Evolutionary conservation across 2,888 invertebrate species (phyloP).

Genomic region (Ditula angustiorana): DNA sequence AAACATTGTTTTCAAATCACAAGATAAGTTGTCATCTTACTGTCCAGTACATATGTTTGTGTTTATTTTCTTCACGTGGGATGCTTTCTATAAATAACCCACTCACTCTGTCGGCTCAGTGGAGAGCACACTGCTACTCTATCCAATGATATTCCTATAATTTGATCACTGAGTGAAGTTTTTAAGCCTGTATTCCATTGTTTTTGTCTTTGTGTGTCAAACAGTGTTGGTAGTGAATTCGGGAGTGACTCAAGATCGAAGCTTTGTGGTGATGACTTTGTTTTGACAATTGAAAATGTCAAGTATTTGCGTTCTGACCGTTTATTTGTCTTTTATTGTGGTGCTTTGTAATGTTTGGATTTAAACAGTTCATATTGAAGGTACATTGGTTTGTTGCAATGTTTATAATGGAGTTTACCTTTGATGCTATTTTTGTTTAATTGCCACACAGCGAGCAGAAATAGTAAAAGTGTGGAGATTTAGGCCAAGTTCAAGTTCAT

Average conservation of each 20-base stretch:
- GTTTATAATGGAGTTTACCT: slow-evolving; percentile 7
- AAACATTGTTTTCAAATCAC: not conserved
- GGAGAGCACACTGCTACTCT: slow-evolving; percentile 34
- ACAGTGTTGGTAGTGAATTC: slow-evolving; percentile 43
- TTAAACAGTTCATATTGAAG: slow-evolving; percentile 68
- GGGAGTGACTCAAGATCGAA: slow-evolving; percentile 45
- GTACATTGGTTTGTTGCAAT: slow-evolving; percentile 47
- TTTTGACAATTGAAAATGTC: slow-evolving; percentile 55
- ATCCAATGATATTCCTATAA: slow-evolving; percentile 29
- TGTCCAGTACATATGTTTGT: slow-evolving; percentile 51
- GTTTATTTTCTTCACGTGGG: slow-evolving; percentile 70
- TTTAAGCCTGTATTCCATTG: slow-evolving; percentile 31
- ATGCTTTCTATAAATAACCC: slow-evolving; percentile 75
- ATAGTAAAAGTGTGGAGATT: slow-evolving; percentile 28
- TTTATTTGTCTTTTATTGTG: slow-evolving; percentile 46
- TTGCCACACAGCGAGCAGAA: slow-evolving; percentile 17
- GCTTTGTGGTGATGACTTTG: slow-evolving; percentile 44
- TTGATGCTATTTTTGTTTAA: slow-evolving; percentile 34
- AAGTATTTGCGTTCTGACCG: slow-evolving; percentile 43
- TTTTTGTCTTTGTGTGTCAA: slow-evolving; percentile 40
- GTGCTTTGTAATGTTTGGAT: slow-evolving; percentile 65
- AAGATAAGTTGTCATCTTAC: slow-evolving; percentile 17
- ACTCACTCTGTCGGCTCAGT: slow-evolving; percentile 54
- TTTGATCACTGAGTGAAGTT: slow-evolving; percentile 34
- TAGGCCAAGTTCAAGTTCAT: slow-evolving; percentile 39